Evolutionary conservation across 2,888 invertebrate species (phyloP).

Genomic region (Cordilura impudica): DNA sequence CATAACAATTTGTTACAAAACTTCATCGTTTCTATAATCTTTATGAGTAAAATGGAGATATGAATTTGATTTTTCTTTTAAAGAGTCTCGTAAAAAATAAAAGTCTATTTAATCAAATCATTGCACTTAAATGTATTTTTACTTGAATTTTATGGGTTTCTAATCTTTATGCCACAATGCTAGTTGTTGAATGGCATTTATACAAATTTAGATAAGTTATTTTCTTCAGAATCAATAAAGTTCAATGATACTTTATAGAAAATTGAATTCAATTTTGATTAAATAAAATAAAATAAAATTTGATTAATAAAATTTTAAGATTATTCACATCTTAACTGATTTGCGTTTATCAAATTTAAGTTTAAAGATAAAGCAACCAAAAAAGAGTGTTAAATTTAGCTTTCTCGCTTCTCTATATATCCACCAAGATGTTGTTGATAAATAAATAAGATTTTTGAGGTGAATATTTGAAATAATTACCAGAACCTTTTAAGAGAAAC

Average conservation of each 20-base stretch:
- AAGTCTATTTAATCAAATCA: conserved; percentile 18
- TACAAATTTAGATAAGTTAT: not conserved
- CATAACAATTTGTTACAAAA: not conserved
- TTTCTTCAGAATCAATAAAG: not conserved
- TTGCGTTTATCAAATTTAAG: no score
- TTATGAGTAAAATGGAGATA: conserved; percentile 26
- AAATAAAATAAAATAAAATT: not conserved
- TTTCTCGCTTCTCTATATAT: no score
- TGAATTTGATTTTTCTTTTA: conserved; percentile 22
- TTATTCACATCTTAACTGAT: not conserved
- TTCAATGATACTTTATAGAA: not conserved
- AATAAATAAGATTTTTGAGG: no score
- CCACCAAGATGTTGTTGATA: no score
- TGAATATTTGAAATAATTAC: no score
- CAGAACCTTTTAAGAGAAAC: no score
- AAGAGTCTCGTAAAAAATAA: not conserved
- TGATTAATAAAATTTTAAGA: not conserved
- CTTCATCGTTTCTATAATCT: not conserved
- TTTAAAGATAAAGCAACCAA: no score
- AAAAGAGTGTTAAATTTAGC: no score
- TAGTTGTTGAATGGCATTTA: not conserved
- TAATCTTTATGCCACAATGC: conserved; percentile 25
- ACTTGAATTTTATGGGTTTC: conserved; percentile 9
- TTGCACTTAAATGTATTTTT: not conserved
- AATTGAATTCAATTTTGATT: not conserved